A percentile compares a stretch with the other conserved stretches of the same genome.
Conservation (phyloP, 30 jellyfish, hydroid and myxozoan species). For the Morbakka virulenta region DNA sequence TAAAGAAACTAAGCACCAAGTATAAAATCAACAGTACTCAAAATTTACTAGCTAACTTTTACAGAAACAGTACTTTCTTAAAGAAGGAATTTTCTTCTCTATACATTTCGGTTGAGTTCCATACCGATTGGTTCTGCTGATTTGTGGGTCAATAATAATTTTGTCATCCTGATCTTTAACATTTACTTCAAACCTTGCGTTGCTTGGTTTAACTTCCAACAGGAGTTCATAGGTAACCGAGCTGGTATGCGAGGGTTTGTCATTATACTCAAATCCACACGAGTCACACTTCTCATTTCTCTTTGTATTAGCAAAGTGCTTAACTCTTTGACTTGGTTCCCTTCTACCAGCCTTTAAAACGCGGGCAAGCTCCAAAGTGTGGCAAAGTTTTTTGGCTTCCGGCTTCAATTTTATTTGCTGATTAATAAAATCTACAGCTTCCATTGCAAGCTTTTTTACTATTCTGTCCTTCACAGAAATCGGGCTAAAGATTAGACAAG, state of each 20-base stretch:
- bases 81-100: constrained; percentile 38
- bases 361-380: constrained; percentile 16
- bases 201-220: constrained; percentile 34
- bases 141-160: constrained; percentile 22
- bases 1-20: too few relatives aligned
- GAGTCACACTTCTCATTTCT: constrained; percentile 34
- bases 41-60: too few relatives aligned
- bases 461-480: background rate
- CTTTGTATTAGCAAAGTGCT: constrained; percentile 25
- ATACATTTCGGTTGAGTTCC: constrained; percentile 75
- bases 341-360: constrained; percentile 54
- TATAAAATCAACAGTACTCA: too few relatives aligned
- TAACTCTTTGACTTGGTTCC: constrained; percentile 19
- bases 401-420: background rate
- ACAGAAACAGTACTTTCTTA: constrained; percentile 61
- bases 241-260: background rate
- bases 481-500: constrained; percentile 42
- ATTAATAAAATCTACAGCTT: constrained; percentile 49
- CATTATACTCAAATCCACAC: constrained; percentile 20
- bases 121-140: constrained; percentile 57
- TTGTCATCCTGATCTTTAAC: constrained; percentile 14
- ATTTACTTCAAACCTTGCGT: constrained; percentile 49
- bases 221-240: constrained; percentile 34
- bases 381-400: constrained; percentile 36
- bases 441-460: constrained; percentile 27